phyloP scores from a whole-genome alignment of 2,888 invertebrate species.

The Orthosia cruda region DNA sequence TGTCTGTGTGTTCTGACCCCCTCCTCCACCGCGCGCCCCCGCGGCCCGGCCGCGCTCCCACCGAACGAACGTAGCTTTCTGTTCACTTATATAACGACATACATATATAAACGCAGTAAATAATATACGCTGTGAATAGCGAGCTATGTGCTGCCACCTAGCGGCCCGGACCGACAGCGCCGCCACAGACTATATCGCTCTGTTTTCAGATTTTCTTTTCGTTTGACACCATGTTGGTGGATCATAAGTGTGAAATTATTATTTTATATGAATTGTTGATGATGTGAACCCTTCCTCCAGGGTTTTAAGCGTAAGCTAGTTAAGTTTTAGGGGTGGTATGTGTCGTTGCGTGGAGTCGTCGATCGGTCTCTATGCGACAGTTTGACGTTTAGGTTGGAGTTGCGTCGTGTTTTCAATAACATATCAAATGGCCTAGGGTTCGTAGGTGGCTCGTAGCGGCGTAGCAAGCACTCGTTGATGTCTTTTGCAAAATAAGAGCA shows the following conservation, averaged over 20 bases:
- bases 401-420: conserved; percentile 61
- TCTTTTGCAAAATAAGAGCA: conserved; percentile 75
- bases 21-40: conserved; percentile 57
- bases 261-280: conserved; percentile 62
- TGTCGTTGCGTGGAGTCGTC: conserved; percentile 24
- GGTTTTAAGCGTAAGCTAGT: conserved; percentile 28
- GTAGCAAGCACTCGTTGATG: conserved; percentile 74
- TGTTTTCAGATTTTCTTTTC: conserved; percentile 85
- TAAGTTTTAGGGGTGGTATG: conserved; percentile 17
- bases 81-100: conserved; percentile 91
- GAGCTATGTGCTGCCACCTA: conserved; percentile 91
- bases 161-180: conserved; percentile 82
- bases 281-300: conserved; percentile 15
- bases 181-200: conserved; percentile 80
- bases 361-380: conserved; percentile 31
- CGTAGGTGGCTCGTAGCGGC: conserved; percentile 65
- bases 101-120: conserved; percentile 89
- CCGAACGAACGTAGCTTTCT: conserved; percentile 89
- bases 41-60: conserved; percentile 69
- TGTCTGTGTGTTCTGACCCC: conserved; percentile 71
- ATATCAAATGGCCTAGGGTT: conserved; percentile 67
- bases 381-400: conserved; percentile 58
- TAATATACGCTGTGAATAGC: conserved; percentile 90
- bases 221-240: conserved; percentile 78
- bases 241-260: conserved; percentile 73